Percentiles rank a stretch among this genome's conserved stretches.
Evolutionary conservation across 2,888 invertebrate genomes (phyloP).

Genomic region (Therioaphis trifolii): DNA sequence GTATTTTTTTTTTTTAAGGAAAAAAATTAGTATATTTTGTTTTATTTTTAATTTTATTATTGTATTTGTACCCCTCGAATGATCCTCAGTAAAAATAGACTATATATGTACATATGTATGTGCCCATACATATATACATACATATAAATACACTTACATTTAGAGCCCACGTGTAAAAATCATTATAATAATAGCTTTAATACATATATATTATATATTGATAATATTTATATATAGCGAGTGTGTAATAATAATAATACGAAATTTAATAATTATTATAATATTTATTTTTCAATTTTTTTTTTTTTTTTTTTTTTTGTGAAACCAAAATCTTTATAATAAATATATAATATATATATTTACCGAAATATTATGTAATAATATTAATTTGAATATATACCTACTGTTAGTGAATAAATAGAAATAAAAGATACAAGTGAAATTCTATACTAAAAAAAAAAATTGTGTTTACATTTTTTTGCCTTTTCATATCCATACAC

Average conservation of each 20-base stretch:
- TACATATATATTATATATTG: constrained; percentile 26
- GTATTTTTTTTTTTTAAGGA: constrained; percentile 38
- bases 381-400: constrained; percentile 48
- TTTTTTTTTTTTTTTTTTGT: constrained; percentile 47
- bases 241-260: constrained; percentile 45
- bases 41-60: constrained; percentile 58
- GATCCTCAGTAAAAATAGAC: constrained; percentile 59
- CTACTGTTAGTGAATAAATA: constrained; percentile 55
- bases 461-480: constrained; percentile 21
- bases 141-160: constrained; percentile 8
- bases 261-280: constrained; percentile 36
- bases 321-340: constrained; percentile 37
- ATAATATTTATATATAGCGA: constrained; percentile 41
- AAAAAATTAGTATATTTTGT: constrained; percentile 60
- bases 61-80: constrained; percentile 59
- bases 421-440: constrained; percentile 57
- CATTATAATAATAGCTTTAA: constrained; percentile 48
- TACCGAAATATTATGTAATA: constrained; percentile 52
- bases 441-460: constrained; percentile 42
- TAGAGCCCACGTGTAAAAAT: constrained; percentile 51
- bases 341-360: constrained; percentile 32
- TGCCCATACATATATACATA: not conserved
- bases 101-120: constrained; percentile 28
- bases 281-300: constrained; percentile 48
- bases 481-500: not conserved